Percentiles rank a stretch among this genome's conserved stretches.
Conservation (phyloP, 2,888 invertebrate genomes). For the Hybos culiciformis region DNA sequence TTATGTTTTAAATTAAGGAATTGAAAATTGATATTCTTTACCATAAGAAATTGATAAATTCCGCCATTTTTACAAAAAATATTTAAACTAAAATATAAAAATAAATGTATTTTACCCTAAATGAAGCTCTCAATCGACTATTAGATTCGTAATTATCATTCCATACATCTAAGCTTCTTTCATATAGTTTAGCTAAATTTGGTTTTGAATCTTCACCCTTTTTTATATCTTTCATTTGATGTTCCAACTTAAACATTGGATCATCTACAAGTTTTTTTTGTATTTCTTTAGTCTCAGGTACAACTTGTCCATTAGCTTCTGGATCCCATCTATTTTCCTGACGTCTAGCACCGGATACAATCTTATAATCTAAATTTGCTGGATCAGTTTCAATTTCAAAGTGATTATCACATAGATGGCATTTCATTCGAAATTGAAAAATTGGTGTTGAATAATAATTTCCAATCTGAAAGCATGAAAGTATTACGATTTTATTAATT, state of each 20-base stretch:
- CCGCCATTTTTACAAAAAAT: no score
- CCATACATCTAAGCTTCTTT: constrained; percentile 68
- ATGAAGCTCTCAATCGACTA: constrained; percentile 64
- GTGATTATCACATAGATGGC: constrained; percentile 90
- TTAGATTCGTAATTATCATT: constrained; percentile 90
- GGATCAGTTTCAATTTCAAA: constrained; percentile 98
- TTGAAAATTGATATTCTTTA: no score
- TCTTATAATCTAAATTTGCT: constrained; percentile 90
- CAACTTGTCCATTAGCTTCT: constrained; percentile 83
- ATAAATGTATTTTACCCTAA: constrained; percentile 51
- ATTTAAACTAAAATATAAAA: constrained; percentile 6
- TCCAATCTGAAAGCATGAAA: no score
- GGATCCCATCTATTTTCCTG: constrained; percentile 99
- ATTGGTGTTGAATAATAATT: constrained; percentile 98
- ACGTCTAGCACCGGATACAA: constrained; percentile 84
- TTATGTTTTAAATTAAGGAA: no score
- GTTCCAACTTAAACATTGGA: constrained; percentile 96
- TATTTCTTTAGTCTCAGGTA: constrained; percentile 81
- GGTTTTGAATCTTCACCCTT: constrained; percentile 57
- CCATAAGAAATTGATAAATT: no score
- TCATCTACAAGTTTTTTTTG: constrained; percentile 84
- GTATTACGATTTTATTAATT: no score
- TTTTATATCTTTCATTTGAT: constrained; percentile 67
- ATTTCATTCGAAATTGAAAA: constrained; percentile 98
- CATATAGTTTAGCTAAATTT: constrained; percentile 58